These are phyloP conservation scores for Prunella himalayana DNA, from an alignment of 2,113 vertebrate genomes.

Conservation along the genomic window DNA sequence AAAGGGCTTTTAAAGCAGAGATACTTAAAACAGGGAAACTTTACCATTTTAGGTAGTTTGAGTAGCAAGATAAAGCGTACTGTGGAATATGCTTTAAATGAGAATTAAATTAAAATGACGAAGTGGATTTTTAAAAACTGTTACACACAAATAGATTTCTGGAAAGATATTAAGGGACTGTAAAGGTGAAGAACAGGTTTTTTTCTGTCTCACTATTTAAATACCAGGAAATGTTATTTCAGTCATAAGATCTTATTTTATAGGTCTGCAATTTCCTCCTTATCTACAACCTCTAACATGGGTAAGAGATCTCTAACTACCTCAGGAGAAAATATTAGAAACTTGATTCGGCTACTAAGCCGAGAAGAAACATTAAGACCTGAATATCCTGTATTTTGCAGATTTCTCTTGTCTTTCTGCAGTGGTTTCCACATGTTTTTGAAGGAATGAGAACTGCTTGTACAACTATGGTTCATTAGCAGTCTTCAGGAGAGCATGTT, in stretches of 20 bases:
- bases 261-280: background rate
- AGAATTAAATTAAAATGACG: background rate
- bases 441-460: background rate
- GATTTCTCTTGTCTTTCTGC: background rate
- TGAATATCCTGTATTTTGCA: background rate
- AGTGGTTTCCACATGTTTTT: background rate
- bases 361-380: background rate
- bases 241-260: background rate
- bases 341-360: background rate
- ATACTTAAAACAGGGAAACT: background rate
- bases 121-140: background rate
- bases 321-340: background rate
- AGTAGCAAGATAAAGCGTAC: background rate
- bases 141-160: background rate
- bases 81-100: background rate
- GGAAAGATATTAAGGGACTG: background rate
- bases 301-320: background rate
- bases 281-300: background rate
- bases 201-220: background rate
- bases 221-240: background rate
- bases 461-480: background rate
- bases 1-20: background rate
- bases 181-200: background rate
- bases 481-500: background rate
- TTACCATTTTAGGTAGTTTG: background rate